Conservation (phyloP, 2,113 vertebrate species). For the Eleginops maclovinus region DNA sequence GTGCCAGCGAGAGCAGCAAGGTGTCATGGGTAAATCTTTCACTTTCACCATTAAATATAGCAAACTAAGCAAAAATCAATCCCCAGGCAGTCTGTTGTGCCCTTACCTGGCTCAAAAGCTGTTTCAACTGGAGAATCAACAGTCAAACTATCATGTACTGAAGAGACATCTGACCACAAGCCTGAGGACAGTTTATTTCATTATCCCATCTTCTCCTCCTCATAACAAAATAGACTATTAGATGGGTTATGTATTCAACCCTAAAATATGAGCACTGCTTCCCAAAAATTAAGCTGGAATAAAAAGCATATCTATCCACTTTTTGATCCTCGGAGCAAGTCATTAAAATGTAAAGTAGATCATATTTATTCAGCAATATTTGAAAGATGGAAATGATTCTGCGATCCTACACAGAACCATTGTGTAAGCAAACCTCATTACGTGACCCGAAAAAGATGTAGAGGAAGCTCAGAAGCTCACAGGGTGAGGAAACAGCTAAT, state of each 20-base stretch:
- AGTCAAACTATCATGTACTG: not conserved
- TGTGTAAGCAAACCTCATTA: not conserved
- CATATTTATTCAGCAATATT: not conserved
- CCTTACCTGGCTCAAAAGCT: not conserved
- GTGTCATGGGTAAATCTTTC: slow-evolving; percentile 28
- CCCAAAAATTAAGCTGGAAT: not conserved
- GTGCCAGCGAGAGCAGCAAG: slow-evolving; percentile 27
- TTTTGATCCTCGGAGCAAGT: not conserved
- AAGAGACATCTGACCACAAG: not conserved
- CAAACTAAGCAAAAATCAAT: slow-evolving; percentile 29
- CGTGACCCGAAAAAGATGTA: not conserved
- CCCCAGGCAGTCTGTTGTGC: not conserved
- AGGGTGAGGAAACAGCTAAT: not conserved
- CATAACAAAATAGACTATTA: not conserved
- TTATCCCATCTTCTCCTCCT: not conserved
- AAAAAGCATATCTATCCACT: not conserved
- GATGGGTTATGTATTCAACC: not conserved
- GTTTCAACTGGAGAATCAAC: not conserved
- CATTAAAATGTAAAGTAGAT: not conserved
- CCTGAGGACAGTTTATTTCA: not conserved
- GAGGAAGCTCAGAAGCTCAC: not conserved
- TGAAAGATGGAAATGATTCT: not conserved
- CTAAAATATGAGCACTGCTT: not conserved
- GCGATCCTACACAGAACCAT: not conserved
- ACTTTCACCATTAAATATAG: slow-evolving; percentile 13